These are phyloP conservation scores for Catocala sponsa DNA, from an alignment of 2,888 invertebrate species.

Conservation along the genomic window DNA sequence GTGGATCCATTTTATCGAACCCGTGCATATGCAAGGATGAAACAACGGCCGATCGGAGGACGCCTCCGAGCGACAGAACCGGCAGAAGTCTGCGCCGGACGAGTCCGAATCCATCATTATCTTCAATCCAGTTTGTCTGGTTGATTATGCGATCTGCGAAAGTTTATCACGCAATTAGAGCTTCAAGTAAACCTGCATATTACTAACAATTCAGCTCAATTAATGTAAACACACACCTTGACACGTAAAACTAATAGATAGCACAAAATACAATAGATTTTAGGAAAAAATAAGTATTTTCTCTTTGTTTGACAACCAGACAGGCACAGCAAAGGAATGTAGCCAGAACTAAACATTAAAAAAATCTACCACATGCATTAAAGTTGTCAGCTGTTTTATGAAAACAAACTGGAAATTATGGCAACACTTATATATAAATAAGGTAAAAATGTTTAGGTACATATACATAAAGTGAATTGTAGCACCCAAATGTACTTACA, in stretches of 20 bases:
- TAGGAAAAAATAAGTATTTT: conserved; percentile 58
- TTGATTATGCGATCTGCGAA: conserved; percentile 75
- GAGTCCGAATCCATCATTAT: conserved; percentile 83
- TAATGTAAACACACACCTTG: conserved; percentile 58
- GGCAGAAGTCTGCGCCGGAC: conserved; percentile 96
- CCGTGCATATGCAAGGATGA: conserved; percentile 99
- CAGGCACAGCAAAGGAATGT: conserved; percentile 54
- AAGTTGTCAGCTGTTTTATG: conserved; percentile 30
- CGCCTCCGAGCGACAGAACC: conserved; percentile 99
- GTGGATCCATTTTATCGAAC: conserved; percentile 99
- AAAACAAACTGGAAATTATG: background rate
- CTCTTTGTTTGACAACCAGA: conserved; percentile 75
- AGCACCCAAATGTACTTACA: too few relatives aligned
- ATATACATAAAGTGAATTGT: too few relatives aligned
- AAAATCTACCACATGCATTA: conserved; percentile 32
- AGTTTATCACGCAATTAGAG: conserved; percentile 53
- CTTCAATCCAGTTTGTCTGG: conserved; percentile 81
- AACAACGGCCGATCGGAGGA: conserved; percentile 97
- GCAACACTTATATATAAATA: too few relatives aligned
- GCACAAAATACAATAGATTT: conserved; percentile 65
- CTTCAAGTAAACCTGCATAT: conserved; percentile 35
- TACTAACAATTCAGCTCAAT: conserved; percentile 19
- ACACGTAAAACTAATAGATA: conserved; percentile 53
- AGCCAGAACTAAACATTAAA: conserved; percentile 33
- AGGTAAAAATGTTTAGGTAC: too few relatives aligned